phyloP scores from a whole-genome alignment of 2,113 vertebrate species.

The Terrapene triunguis region DNA sequence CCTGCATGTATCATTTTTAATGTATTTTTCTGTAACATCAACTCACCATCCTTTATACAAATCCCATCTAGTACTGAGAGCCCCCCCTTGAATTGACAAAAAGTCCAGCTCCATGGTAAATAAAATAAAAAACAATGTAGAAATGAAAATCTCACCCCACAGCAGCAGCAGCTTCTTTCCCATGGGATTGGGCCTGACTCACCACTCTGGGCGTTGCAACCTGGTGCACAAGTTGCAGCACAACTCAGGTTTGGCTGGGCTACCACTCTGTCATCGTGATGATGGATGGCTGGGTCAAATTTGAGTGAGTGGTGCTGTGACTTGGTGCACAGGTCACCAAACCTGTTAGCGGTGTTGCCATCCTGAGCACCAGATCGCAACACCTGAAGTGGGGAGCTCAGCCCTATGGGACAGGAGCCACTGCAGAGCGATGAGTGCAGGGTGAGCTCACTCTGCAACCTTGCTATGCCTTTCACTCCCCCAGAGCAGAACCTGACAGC shows the following conservation, averaged over 20 bases:
- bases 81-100: too few species aligned
- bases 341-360: background rate
- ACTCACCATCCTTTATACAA: too few species aligned
- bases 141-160: too few species aligned
- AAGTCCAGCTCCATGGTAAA: too few species aligned
- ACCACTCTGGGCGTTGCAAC: background rate
- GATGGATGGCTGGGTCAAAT: background rate
- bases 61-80: too few species aligned
- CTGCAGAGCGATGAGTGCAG: background rate
- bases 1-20: too few species aligned
- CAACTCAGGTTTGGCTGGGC: too few species aligned
- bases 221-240: background rate
- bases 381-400: background rate
- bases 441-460: rapidly evolving
- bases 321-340: background rate
- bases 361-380: background rate
- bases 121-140: too few species aligned
- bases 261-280: background rate
- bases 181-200: background rate
- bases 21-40: too few species aligned
- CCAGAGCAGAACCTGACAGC: too few species aligned
- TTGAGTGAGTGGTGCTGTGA: background rate
- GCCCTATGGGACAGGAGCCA: background rate
- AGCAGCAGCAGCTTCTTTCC: too few species aligned
- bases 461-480: background rate